These are phyloP conservation scores for Bungarus multicinctus DNA, from an alignment of 2,113 vertebrate species.

Conservation along the genomic window DNA sequence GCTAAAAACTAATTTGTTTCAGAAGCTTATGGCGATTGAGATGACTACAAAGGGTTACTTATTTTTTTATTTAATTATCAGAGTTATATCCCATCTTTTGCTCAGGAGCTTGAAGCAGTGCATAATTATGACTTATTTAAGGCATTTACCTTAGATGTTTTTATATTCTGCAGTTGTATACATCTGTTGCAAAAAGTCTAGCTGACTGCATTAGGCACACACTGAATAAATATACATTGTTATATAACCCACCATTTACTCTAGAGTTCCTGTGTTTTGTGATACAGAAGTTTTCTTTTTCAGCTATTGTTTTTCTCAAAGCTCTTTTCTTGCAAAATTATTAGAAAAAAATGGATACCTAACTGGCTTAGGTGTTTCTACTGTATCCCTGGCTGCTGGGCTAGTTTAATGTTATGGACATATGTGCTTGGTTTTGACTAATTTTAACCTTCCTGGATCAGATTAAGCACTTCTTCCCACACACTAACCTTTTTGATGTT, in stretches of 20 bases:
- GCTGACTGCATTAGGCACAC: not conserved
- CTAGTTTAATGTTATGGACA: not conserved
- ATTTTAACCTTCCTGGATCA: not conserved
- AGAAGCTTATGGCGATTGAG: not conserved
- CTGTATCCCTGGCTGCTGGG: not conserved
- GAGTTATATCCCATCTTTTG: not conserved
- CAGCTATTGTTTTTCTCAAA: not conserved
- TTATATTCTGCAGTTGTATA: not conserved
- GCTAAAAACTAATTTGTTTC: not conserved
- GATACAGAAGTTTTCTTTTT: not conserved
- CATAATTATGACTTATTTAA: not conserved
- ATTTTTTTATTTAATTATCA: not conserved
- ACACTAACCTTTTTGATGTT: not conserved
- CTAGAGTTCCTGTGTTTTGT: not conserved
- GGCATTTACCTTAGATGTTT: not conserved
- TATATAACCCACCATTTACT: not conserved
- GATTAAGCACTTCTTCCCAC: not conserved
- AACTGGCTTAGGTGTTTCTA: not conserved
- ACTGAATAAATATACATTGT: not conserved
- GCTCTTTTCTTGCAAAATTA: not conserved
- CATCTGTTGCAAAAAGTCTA: not conserved
- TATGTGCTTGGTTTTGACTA: not conserved
- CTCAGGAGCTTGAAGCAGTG: not conserved
- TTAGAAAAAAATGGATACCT: not conserved
- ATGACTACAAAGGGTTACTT: not conserved